Percentiles rank a stretch among this genome's conserved stretches.
Evolutionary conservation across 1,140 invertebrate species (phyloP).

Genomic region (Drosophila micromelanica): DNA sequence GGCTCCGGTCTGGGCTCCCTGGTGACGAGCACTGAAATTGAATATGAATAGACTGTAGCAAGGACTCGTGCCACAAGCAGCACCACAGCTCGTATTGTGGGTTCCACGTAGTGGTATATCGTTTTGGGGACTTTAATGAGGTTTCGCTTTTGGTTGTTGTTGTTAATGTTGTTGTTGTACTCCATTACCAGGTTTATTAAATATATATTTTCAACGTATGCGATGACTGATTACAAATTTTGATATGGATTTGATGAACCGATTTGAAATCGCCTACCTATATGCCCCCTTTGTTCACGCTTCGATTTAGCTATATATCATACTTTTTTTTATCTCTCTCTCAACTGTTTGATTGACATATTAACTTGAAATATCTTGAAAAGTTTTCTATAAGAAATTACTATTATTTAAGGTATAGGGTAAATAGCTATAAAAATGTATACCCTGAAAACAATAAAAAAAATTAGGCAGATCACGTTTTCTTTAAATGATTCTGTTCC

Average conservation of each 20-base stretch:
- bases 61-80: not conserved
- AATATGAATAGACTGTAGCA: conserved; percentile 11
- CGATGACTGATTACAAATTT: conserved; percentile 15
- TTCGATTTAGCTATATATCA: too few relatives aligned
- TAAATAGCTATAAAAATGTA: too few relatives aligned
- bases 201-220: not conserved
- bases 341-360: too few relatives aligned
- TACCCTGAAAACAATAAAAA: too few relatives aligned
- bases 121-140: not conserved
- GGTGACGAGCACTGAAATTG: conserved; percentile 18
- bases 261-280: not conserved
- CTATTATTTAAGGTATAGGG: too few relatives aligned
- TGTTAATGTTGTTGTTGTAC: not conserved
- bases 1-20: conserved; percentile 19
- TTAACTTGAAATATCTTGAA: too few relatives aligned
- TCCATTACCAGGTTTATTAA: not conserved
- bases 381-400: too few relatives aligned
- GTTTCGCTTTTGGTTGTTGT: not conserved
- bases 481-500: too few relatives aligned
- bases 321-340: too few relatives aligned
- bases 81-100: not conserved
- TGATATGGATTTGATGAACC: conserved; percentile 11
- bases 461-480: too few relatives aligned
- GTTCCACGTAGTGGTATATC: not conserved
- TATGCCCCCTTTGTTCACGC: not conserved